phyloP scores from a whole-genome alignment of 2,888 invertebrate genomes.

The Leptinotarsa rubiginosa region DNA sequence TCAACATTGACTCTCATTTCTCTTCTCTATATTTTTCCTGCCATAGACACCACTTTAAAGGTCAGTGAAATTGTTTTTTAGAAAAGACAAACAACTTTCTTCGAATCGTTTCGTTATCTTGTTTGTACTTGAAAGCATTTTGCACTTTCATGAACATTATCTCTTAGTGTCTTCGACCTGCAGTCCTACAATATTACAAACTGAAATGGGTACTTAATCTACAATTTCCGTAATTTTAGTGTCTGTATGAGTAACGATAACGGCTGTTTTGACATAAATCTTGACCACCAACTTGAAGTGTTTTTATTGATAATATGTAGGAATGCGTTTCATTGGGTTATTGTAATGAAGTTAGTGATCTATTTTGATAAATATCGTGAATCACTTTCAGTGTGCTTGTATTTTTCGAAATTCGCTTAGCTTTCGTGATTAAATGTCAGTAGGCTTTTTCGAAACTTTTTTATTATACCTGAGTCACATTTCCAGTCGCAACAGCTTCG shows the following conservation, averaged over 20 bases:
- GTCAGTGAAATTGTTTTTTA: too few species aligned
- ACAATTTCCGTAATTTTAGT: not conserved
- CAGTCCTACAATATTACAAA: not conserved
- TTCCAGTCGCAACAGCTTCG: too few species aligned
- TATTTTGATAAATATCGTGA: not conserved
- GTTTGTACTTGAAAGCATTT: not conserved
- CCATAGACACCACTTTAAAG: too few species aligned
- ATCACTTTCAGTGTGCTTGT: too few species aligned
- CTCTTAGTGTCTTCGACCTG: not conserved
- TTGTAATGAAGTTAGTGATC: not conserved
- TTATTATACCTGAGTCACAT: too few species aligned
- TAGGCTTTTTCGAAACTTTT: too few species aligned
- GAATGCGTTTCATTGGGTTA: not conserved
- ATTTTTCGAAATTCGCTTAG: too few species aligned
- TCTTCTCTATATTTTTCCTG: too few species aligned
- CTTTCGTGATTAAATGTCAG: too few species aligned
- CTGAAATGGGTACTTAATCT: not conserved
- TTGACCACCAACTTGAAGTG: not conserved
- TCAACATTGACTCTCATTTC: too few species aligned
- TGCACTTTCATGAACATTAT: slow-evolving; percentile 1
- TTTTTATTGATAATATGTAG: not conserved
- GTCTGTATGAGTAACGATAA: not conserved
- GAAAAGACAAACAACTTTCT: not conserved
- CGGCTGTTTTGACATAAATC: not conserved
- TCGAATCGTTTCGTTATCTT: not conserved